Base-by-base conservation (phyloP, 2,888 invertebrate species). In the Sinopyrophorus schimmeli region DNA sequence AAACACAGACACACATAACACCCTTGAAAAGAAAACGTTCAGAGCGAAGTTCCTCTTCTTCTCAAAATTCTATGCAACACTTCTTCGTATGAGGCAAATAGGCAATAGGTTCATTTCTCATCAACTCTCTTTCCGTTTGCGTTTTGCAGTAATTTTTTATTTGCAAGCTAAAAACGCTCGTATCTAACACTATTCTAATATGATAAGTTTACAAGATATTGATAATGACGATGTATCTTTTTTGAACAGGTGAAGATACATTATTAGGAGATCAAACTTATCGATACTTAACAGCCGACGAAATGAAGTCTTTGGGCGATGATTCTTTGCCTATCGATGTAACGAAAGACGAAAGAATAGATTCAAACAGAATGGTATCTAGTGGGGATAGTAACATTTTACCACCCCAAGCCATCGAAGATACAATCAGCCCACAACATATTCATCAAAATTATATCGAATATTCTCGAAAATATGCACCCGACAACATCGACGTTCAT, bases 261-360 rank as follows among this genome's bases (percentile, higher is more conserved):
- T 87, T 92, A 74, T 78, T 92, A 60, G 92, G 90, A 64, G 93
- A 94, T 74, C 89, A 89, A 71, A 88, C 88, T 18, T 94, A 94
- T 75, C 84, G 92, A 54, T 94, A 94, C 76, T 79, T 95, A 74
- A 94, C 93, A 47, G 92, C 91, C 56, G 94, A 95, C 70, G 94
- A 95, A 70, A 93, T 94, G 92, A 94, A 94, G 77, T 92, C 92
- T 5, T 78, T 94, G 57, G 93, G 92, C 51, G 94, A 94, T 69
- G 94, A 94, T 75, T 93, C 93, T 6, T 75, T 94, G 58, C 92
- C 92, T 10, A 92, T 94, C 60, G 94, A 94, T 74, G 93, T 93
- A 11, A 93, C 93, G 2, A 84, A 92, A 61, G 94, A 94, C 68
- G 92, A 92, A 70, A 81, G 90, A 57, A 84, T 88, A 5, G 89